Percentiles rank a stretch among this genome's conserved stretches.
These are phyloP conservation scores for Syrmaticus mikado DNA, from an alignment of 2,113 vertebrate species.

Conservation along the genomic window DNA sequence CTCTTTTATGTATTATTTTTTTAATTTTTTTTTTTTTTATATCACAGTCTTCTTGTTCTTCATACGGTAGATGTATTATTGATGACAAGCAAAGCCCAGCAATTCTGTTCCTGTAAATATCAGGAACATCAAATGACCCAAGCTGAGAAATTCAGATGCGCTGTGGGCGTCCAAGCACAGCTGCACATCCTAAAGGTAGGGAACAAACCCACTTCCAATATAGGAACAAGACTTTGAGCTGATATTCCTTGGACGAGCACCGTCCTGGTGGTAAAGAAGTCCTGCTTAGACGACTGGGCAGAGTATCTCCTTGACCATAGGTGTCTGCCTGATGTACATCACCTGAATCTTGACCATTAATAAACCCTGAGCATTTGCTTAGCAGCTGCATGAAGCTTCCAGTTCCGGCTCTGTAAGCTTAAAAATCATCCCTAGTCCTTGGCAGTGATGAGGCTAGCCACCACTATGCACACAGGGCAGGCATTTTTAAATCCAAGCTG, in stretches of 20 bases:
- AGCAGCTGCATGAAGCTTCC: neutral
- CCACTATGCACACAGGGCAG: too few species aligned
- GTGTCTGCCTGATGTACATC: neutral
- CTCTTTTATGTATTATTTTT: neutral
- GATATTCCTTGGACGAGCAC: neutral
- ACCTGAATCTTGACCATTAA: neutral
- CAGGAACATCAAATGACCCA: neutral
- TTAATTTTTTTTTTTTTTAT: neutral
- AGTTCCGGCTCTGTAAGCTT: neutral
- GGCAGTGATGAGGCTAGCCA: rapidly evolving
- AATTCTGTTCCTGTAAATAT: neutral
- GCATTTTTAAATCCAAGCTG: neutral
- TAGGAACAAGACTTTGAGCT: neutral
- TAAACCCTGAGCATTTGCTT: neutral
- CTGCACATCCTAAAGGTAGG: neutral
- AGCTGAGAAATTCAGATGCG: neutral
- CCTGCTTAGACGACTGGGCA: neutral
- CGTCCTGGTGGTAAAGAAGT: neutral
- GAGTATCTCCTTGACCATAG: neutral
- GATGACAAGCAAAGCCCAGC: neutral
- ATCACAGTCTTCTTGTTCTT: neutral
- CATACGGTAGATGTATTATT: slow-evolving; percentile 8
- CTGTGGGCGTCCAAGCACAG: neutral
- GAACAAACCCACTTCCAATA: neutral
- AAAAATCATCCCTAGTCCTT: neutral